phyloP scores from a whole-genome alignment of 2,113 vertebrate genomes.

The Cairina moschata region DNA sequence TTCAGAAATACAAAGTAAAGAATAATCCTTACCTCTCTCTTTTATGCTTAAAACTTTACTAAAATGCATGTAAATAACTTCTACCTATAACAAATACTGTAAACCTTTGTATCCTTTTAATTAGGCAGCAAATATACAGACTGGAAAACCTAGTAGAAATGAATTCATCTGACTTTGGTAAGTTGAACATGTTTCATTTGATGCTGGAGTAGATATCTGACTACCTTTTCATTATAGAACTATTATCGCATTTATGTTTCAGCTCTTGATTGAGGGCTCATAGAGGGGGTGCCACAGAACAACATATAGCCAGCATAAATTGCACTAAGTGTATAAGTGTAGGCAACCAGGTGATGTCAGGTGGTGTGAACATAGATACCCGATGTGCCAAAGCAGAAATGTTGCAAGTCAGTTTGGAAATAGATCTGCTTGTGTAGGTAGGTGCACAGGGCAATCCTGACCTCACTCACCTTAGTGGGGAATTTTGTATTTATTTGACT shows the following conservation, averaged over 20 bases:
- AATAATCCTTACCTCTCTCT: neutral
- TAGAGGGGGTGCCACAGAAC: neutral
- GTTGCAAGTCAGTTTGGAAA: neutral
- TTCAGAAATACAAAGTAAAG: neutral
- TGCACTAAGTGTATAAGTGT: neutral
- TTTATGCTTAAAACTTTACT: neutral
- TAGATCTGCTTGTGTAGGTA: neutral
- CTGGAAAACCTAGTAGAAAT: conserved; percentile 86
- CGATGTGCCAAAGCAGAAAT: neutral
- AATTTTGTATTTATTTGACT: neutral
- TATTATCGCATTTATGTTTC: neutral
- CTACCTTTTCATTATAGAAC: neutral
- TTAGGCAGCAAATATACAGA: conserved; percentile 87
- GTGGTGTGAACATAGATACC: neutral
- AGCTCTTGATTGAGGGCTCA: neutral
- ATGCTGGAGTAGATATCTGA: neutral
- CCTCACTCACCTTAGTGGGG: neutral
- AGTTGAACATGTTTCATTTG: conserved; percentile 65
- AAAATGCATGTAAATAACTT: neutral
- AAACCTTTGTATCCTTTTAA: conserved; percentile 56
- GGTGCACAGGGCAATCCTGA: neutral
- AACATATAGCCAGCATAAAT: neutral
- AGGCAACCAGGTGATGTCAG: neutral
- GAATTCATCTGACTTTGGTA: conserved; percentile 91
- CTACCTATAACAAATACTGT: neutral